These are phyloP conservation scores for Cryptotermes secundus DNA, from an alignment of 1,140 invertebrate species.

Conservation along the genomic window DNA sequence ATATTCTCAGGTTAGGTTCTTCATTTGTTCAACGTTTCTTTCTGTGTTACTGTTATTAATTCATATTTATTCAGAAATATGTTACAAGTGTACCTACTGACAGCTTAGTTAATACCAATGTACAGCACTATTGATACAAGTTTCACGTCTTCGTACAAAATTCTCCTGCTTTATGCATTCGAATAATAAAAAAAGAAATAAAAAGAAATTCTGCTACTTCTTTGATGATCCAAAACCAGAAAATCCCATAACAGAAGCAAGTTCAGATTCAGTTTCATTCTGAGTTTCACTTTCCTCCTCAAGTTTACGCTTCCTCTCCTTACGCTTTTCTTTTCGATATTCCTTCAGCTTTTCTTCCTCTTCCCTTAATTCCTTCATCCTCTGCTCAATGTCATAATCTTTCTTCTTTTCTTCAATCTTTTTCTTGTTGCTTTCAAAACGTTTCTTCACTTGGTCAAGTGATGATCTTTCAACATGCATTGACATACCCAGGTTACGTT, in stretches of 20 bases:
- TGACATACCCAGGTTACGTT: conserved; percentile 97
- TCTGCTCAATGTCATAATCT: conserved; percentile 91
- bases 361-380: conserved; percentile 92
- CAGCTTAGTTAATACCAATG: no score
- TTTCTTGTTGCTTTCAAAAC: conserved; percentile 91
- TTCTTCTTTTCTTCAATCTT: conserved; percentile 95
- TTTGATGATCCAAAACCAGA: conserved; percentile 92
- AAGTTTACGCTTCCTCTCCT: conserved; percentile 86
- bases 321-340: conserved; percentile 85
- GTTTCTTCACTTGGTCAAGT: conserved; percentile 92
- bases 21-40: neutral
- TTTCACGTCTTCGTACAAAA: neutral
- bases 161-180: neutral
- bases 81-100: neutral
- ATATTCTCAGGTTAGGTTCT: no score
- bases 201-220: conserved; percentile 52
- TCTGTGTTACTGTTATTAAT: neutral
- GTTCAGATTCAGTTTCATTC: conserved; percentile 64
- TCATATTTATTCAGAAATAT: neutral
- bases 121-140: no score
- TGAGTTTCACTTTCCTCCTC: conserved; percentile 69
- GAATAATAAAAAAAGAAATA: neutral
- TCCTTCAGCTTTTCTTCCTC: conserved; percentile 96
- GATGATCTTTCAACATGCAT: conserved; percentile 97
- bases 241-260: conserved; percentile 97